Percentiles rank a stretch among this genome's conserved stretches.
Evolutionary conservation across 2,888 invertebrate species (phyloP).

Genomic region (Agonopterix heracliana): DNA sequence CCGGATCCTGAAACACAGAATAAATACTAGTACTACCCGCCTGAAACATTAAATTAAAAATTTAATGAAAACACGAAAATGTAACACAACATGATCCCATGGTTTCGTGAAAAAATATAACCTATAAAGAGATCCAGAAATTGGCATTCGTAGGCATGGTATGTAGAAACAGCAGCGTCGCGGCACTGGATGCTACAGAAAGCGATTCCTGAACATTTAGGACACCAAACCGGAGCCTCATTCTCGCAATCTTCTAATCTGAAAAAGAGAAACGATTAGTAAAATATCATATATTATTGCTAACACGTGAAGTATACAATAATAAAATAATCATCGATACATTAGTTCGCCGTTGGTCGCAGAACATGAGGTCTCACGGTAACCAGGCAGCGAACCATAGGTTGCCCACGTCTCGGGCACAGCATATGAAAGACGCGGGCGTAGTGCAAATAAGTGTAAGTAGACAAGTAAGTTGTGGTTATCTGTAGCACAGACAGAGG

Average conservation of each 20-base stretch:
- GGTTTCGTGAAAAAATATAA: constrained; percentile 22
- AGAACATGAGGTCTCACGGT: too few species aligned
- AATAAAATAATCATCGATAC: background rate
- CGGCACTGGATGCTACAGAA: constrained; percentile 83
- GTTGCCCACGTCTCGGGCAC: too few species aligned
- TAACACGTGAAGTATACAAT: background rate
- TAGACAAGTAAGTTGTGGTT: too few species aligned
- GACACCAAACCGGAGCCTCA: constrained; percentile 81
- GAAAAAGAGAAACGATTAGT: background rate
- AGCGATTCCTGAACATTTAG: constrained; percentile 84
- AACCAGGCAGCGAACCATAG: too few species aligned
- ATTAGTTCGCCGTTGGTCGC: too few species aligned
- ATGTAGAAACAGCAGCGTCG: constrained; percentile 78
- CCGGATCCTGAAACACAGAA: constrained; percentile 83
- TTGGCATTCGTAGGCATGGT: constrained; percentile 86
- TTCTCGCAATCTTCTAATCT: constrained; percentile 45
- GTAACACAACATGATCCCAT: too few species aligned
- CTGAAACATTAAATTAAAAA: constrained; percentile 31
- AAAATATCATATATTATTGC: background rate
- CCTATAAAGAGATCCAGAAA: constrained; percentile 85
- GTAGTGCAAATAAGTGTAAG: too few species aligned
- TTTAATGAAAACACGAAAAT: too few species aligned
- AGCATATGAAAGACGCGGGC: background rate
- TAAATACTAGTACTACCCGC: too few species aligned
- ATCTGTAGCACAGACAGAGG: too few species aligned